A percentile compares a stretch with the other conserved stretches of the same genome.
Evolutionary conservation across 2,113 vertebrate genomes (phyloP).

Genomic region (Neofelis nebulosa): DNA sequence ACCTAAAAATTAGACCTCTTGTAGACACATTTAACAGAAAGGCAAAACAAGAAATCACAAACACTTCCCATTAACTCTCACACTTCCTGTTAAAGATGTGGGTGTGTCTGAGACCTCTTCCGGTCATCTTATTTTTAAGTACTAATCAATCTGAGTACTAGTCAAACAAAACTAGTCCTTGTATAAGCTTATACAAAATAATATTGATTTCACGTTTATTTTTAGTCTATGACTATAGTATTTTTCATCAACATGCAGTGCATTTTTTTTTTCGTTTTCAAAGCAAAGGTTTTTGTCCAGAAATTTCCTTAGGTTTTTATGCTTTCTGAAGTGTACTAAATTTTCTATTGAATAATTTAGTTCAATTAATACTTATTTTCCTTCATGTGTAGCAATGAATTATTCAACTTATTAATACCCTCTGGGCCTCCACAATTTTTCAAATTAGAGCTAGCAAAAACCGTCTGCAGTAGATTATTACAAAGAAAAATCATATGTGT

Average conservation of each 20-base stretch:
- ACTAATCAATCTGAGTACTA: neutral
- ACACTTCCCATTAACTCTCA: neutral
- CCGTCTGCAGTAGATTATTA: neutral
- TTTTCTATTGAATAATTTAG: slow-evolving; percentile 53
- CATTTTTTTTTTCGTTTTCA: slow-evolving; percentile 67
- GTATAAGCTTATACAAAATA: neutral
- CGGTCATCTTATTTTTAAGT: neutral
- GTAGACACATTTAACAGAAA: neutral
- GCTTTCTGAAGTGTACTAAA: slow-evolving; percentile 38
- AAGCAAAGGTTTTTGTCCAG: slow-evolving; percentile 40
- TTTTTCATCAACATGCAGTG: slow-evolving; percentile 64
- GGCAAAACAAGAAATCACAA: neutral
- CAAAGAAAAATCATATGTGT: neutral
- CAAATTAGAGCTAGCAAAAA: neutral
- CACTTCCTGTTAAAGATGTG: neutral
- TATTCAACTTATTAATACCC: neutral
- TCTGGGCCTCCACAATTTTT: neutral
- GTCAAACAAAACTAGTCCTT: slow-evolving; percentile 35
- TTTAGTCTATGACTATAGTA: slow-evolving; percentile 37
- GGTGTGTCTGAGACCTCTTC: neutral
- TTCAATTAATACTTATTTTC: slow-evolving; percentile 34
- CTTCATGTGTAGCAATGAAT: neutral
- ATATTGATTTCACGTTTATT: slow-evolving; percentile 8
- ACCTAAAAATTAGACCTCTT: neutral
- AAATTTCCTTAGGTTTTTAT: slow-evolving; percentile 4